Percentiles rank a stretch among this genome's conserved stretches.
These are phyloP conservation scores for Pseudopleuronectes americanus DNA, from an alignment of 2,797 vertebrate species.

Conservation along the genomic window DNA sequence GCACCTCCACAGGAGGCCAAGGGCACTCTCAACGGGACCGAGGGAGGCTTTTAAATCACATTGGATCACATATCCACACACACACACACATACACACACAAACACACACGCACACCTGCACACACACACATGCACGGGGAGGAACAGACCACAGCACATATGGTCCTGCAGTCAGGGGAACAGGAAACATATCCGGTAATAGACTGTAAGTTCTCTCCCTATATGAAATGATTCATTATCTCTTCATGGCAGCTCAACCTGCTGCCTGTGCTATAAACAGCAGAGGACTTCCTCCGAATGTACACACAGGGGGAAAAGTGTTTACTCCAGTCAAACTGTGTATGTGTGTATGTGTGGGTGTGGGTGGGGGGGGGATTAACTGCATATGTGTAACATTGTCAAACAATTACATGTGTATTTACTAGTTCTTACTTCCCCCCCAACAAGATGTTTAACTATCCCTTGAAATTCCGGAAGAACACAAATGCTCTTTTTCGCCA, in stretches of 20 bases:
- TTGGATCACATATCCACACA: conserved; percentile 15
- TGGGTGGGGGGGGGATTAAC: not conserved
- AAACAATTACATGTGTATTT: too few species aligned
- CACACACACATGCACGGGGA: not conserved
- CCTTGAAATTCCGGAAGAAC: too few species aligned
- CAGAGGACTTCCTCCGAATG: conserved; percentile 13
- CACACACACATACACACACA: not conserved
- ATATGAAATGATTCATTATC: too few species aligned
- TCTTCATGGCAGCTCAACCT: not conserved
- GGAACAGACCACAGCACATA: not conserved
- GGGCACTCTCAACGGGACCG: conserved; percentile 56
- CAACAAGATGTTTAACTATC: too few species aligned
- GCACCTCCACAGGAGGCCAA: conserved; percentile 63
- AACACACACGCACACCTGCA: not conserved
- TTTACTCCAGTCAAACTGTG: not conserved
- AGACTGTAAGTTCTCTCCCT: too few species aligned
- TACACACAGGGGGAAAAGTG: not conserved
- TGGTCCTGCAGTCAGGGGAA: not conserved
- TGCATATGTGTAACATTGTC: not conserved
- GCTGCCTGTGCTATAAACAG: conserved; percentile 14
- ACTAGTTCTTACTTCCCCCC: too few species aligned
- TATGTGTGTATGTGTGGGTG: too few species aligned
- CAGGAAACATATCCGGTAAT: too few species aligned
- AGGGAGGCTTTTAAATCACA: conserved; percentile 68
- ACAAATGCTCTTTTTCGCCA: too few species aligned